Base-by-base conservation (phyloP, 2,797 vertebrate species). In the Hippoglossus hippoglossus region DNA sequence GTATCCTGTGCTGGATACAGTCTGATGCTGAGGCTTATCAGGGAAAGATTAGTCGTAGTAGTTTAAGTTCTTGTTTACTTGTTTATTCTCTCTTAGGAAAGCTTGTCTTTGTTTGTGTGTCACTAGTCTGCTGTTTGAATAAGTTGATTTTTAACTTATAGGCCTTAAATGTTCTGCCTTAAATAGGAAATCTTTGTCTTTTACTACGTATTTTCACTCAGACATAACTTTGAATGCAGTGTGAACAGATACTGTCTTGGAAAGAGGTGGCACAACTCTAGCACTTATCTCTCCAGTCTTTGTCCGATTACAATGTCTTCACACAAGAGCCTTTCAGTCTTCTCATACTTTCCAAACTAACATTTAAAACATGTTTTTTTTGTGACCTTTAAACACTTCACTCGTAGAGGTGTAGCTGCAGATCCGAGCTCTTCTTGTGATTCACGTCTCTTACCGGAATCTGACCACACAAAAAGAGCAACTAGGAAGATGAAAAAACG, bases 1-100 rank as follows among this genome's bases (percentile, higher is more conserved):
- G 21, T 39, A 73, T 86, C 76, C 75, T 84, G 81, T 75, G 58
- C 67, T 80, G 70, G 67, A 83, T 59, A 18, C 63, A n/a, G 26
- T 59, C 60, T 80, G 64, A 75, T 76, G 63, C 72, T 57, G 60
- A 82, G 64, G 44, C 59, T 68, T 75, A 85, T 85, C 64, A 75
- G 49, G 59, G 28, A 31, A 67, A 65, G 84, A 90, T 50, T 53
- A 55, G 72, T 70, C 63, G 65, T 26, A 56, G 74, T 46, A 71
- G 62, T 63, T 28, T 50, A 46, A 28, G 36, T 8, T 31, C 56
- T 44, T 21, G 15, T 56, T 68, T 22, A 8, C 2, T 63, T 57
- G 44, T 41, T 31, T 49, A 49, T 36, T 36, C 9, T 62, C 60
- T 63, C 53, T 34, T 39, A 61, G 55, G 49, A 59, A 66, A 70